Evolutionary conservation across 2,888 invertebrate species (phyloP), one percentile per base, ranked within the genome.

Genomic region (Calameuta idolon): DNA sequence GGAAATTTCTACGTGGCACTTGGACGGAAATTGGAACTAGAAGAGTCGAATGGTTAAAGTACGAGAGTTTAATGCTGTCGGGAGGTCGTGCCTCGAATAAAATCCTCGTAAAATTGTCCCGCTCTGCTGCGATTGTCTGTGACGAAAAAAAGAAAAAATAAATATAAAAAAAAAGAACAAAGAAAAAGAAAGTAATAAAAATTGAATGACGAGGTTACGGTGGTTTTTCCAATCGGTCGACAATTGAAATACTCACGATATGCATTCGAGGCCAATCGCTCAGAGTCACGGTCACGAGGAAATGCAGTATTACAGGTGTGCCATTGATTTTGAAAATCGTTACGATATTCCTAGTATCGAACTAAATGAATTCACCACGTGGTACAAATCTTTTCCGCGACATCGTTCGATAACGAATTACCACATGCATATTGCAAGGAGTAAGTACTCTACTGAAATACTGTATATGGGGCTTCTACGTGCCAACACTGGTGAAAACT

Each of bases 381-480:
- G 55, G 23, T 55, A 55, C 2, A 55, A 55, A 9, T 55, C 55
- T 23, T 23, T 23, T 9, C 23, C 1, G 3, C 2, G 2, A 23
- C 23, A 3, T 5, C 9, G 9, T 87, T 88, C 86, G 87, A 87
- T 87, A 89, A 89, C 82, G 85, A 88, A 88, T 90, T 90, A 88
- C 86, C 90, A 90, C 89, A 89, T 89, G 89, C 89, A 89, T 88
- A 83, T 85, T 86, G 86, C 85, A 85, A 87, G 83, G 85, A 80
- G 23, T 55, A 55, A 23, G 83, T 81, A 83, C 81, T 79, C 83
- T 84, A 89, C 88, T 88, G 86, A 85, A 84, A 84, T 86, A 85
- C 84, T 86, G 87, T 88, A 88, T 87, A 88, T 86, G 87, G 85
- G 84, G 83, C 82, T 83, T 76, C 83, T 80, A 83, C 83, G 69